Conservation (phyloP, 2,113 vertebrate species). For the Eulacestoma nigropectus region DNA sequence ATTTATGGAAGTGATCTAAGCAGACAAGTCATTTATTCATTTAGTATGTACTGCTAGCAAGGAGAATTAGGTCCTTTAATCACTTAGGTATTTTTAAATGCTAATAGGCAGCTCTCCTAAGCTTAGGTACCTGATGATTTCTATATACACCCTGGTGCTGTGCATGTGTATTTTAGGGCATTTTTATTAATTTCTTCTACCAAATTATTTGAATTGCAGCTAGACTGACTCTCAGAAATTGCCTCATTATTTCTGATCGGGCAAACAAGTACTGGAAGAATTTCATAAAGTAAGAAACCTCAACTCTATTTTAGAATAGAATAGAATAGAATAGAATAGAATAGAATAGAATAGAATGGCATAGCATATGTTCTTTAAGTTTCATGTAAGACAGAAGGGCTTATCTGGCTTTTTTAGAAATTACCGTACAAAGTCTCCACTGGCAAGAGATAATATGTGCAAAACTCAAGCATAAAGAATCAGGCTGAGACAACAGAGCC, state of each 20-base stretch:
- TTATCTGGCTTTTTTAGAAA: background rate
- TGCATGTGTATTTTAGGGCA: background rate
- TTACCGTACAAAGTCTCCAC: background rate
- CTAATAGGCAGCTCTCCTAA: background rate
- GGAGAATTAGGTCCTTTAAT: background rate
- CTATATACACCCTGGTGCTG: background rate
- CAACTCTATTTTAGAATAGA: background rate
- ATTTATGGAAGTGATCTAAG: background rate
- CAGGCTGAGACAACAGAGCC: background rate
- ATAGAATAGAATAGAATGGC: background rate
- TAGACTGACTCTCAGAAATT: background rate
- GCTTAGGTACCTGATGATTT: background rate
- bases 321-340: background rate
- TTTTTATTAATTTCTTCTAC: background rate
- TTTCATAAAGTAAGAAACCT: background rate
- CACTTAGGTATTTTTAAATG: background rate
- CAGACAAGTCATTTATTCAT: background rate
- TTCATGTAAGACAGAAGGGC: background rate
- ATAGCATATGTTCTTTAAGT: background rate
- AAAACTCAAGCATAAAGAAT: background rate
- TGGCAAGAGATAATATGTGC: background rate
- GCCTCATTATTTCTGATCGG: background rate
- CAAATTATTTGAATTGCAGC: background rate
- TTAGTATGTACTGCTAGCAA: background rate
- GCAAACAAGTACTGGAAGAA: background rate